phyloP scores from a whole-genome alignment of 2,797 vertebrate species.

The Dromococcyx pavoninus region DNA sequence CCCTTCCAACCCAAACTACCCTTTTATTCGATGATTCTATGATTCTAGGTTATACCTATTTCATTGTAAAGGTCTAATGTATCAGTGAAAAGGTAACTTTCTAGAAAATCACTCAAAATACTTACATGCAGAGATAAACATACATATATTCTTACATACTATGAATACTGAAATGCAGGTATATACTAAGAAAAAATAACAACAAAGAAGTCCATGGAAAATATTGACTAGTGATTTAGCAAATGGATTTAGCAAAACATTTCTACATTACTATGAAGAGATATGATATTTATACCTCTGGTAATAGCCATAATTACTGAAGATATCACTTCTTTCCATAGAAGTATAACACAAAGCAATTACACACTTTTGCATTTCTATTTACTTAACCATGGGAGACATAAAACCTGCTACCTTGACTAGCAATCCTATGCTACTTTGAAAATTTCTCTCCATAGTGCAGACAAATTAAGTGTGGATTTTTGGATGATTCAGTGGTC shows the following conservation, averaged over 20 bases:
- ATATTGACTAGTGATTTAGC: background rate
- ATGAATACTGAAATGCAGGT: background rate
- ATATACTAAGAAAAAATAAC: background rate
- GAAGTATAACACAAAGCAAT: background rate
- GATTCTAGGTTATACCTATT: background rate
- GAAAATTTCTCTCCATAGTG: background rate
- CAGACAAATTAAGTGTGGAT: background rate
- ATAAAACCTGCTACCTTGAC: background rate
- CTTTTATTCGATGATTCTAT: no score
- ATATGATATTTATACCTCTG: background rate
- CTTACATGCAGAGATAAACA: background rate
- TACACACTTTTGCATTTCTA: background rate
- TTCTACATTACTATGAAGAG: background rate
- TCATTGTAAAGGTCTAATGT: background rate
- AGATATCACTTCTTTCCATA: background rate
- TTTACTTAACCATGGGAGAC: background rate
- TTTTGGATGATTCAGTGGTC: background rate
- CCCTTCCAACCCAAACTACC: no score
- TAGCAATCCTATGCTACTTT: background rate
- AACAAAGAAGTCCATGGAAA: background rate
- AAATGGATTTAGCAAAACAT: background rate
- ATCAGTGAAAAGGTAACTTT: background rate
- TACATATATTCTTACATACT: background rate
- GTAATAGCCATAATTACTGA: background rate
- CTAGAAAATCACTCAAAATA: background rate